Base-by-base conservation (phyloP, 2,797 vertebrate genomes). In the Poliocrania exsul region DNA sequence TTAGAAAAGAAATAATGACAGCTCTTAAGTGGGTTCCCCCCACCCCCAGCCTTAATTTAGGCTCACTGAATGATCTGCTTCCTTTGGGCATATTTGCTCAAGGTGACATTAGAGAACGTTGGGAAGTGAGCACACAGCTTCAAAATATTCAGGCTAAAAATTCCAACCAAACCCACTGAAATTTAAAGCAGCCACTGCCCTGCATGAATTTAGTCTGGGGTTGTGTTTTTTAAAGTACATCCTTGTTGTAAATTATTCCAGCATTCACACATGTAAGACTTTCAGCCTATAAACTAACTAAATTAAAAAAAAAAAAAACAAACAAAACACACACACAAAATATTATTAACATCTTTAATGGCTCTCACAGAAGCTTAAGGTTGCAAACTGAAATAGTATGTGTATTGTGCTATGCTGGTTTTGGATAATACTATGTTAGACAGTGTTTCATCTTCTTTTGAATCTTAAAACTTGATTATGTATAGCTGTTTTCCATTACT, bases 71-170 rank as follows among this genome's bases (percentile, higher is more conserved):
- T 72, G 85, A 91, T 95, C 61, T 88, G 66, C 66, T 88, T 97
- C 96, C 96, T 96, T 92, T 96, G 95, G 95, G 96, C 80, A 81
- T 95, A 90, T 95, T 89, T 89, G 89, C 31, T 96, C 79, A 97
- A 96, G 94, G 96, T 96, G 94, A 96, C 93, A 93, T 95, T 95
- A 93, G 24, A 86, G 64, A 92, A 67, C 70, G 67, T 5, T 83
- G 78, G 31, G 50, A 95, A 87, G 50, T 49, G 73, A 92, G 65
- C 23, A 71, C 21, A 24, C 5, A 50, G 62, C 44, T 87, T 88
- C 61, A 78, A 74, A 93, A 72, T 56, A 60, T 49, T 88, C 89
- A 88, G 26, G 44, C 44, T 91, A 88, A 91, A 96, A 93, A 51
- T 81, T 93, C 89, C 23, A 81, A 38, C 37, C 26, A 81, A 92